Evolutionary conservation across 2,888 invertebrate genomes (phyloP).

Genomic region (Chrysomela aeneicollis): DNA sequence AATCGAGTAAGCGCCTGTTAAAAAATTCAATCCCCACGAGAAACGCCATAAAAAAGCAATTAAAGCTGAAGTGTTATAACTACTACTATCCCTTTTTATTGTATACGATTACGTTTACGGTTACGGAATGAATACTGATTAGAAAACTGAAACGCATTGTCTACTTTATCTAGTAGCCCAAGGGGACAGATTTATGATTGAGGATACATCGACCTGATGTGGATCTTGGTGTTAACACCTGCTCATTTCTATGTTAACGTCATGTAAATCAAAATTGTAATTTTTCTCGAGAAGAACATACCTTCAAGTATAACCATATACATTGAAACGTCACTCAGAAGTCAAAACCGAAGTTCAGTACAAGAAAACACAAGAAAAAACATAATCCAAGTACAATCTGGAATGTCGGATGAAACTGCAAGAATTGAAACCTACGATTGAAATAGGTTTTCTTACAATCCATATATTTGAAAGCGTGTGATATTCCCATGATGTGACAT

Average conservation of each 20-base stretch:
- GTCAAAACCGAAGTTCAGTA: no score
- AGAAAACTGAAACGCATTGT: constrained; percentile 10
- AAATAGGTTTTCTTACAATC: no score
- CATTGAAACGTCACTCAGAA: no score
- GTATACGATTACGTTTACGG: constrained; percentile 20
- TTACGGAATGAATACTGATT: constrained; percentile 20
- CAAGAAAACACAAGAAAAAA: no score
- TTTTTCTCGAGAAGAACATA: background rate
- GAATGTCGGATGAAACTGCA: no score
- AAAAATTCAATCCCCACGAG: constrained; percentile 27
- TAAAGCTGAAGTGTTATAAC: constrained; percentile 26
- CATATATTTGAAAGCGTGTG: no score
- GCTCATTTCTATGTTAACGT: background rate
- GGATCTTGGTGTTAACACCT: background rate
- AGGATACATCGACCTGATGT: background rate
- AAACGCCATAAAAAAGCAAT: constrained; percentile 27
- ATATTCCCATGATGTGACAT: no score
- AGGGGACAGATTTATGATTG: background rate
- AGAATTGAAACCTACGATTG: no score
- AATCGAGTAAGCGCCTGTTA: constrained; percentile 19
- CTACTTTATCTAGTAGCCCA: background rate
- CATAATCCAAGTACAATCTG: no score
- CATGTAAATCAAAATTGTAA: background rate
- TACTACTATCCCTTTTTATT: constrained; percentile 28
- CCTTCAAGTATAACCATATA: no score